Evolutionary conservation across 2,888 invertebrate genomes (phyloP).

Genomic region (Pseudococcus jackbeardsleyi): DNA sequence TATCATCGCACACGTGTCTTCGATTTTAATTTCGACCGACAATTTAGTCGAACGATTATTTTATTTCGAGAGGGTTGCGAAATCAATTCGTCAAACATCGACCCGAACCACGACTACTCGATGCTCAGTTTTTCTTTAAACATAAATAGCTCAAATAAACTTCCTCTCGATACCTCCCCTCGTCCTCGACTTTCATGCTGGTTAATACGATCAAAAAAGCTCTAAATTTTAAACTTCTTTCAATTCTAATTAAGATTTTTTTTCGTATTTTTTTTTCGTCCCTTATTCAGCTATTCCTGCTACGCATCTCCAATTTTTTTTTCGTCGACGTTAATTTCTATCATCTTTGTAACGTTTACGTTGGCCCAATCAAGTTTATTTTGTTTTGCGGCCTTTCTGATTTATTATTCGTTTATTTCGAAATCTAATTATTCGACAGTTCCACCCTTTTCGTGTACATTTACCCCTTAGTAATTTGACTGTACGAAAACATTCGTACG

Average conservation of each 20-base stretch:
- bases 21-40: constrained; percentile 33
- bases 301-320: background rate
- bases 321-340: constrained; percentile 29
- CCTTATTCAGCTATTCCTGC: background rate
- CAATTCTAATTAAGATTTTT: constrained; percentile 36
- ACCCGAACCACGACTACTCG: background rate
- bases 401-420: constrained; percentile 50
- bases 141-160: constrained; percentile 4
- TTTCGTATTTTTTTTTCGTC: background rate
- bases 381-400: constrained; percentile 48
- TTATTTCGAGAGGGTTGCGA: background rate
- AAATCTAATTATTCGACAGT: constrained; percentile 49
- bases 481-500: constrained; percentile 15
- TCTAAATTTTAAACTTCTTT: constrained; percentile 33
- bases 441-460: constrained; percentile 46
- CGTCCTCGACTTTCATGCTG: background rate
- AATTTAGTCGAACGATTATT: background rate
- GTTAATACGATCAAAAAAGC: constrained; percentile 14
- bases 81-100: background rate
- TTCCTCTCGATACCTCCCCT: background rate
- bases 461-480: constrained; percentile 21
- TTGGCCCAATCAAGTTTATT: constrained; percentile 42
- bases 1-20: background rate
- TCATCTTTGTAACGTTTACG: constrained; percentile 45
- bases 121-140: background rate